These are phyloP conservation scores for Pimpla rufipes DNA, from an alignment of 2,888 invertebrate species.

Conservation along the genomic window DNA sequence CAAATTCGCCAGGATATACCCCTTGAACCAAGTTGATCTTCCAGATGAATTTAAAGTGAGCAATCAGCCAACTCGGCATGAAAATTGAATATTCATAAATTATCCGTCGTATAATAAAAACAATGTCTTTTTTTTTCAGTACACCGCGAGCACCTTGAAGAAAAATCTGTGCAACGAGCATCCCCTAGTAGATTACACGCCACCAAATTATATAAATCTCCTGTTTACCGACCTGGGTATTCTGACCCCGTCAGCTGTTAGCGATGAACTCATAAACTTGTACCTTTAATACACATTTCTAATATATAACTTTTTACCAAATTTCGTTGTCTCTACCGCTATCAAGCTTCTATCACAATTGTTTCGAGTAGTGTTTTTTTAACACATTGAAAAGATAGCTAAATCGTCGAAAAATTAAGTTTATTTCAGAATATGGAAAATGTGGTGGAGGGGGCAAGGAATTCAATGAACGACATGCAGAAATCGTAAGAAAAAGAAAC, in stretches of 20 bases:
- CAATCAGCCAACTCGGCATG: constrained; percentile 75
- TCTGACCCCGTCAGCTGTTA: constrained; percentile 98
- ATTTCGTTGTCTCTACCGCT: too few relatives aligned
- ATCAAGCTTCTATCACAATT: too few relatives aligned
- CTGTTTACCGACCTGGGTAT: constrained; percentile 98
- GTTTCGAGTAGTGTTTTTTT: too few relatives aligned
- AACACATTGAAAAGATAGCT: too few relatives aligned
- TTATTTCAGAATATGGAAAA: background rate
- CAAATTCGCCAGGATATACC: constrained; percentile 97
- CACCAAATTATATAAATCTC: constrained; percentile 96
- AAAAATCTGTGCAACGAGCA: constrained; percentile 89
- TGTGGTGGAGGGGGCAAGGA: too few relatives aligned
- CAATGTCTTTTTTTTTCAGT: constrained; percentile 84
- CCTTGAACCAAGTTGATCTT: constrained; percentile 96
- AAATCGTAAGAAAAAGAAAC: constrained; percentile 9
- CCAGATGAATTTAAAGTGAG: constrained; percentile 95
- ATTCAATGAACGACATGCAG: background rate
- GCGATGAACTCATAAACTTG: constrained; percentile 98
- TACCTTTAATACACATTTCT: constrained; percentile 90
- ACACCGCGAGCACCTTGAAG: constrained; percentile 86
- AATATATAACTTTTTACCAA: too few relatives aligned
- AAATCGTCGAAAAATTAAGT: too few relatives aligned
- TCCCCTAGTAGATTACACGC: constrained; percentile 98
- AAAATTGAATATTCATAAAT: background rate
- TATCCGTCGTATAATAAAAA: background rate